phyloP scores from a whole-genome alignment of 2,113 vertebrate genomes.

The Triplophysa siluroides region DNA sequence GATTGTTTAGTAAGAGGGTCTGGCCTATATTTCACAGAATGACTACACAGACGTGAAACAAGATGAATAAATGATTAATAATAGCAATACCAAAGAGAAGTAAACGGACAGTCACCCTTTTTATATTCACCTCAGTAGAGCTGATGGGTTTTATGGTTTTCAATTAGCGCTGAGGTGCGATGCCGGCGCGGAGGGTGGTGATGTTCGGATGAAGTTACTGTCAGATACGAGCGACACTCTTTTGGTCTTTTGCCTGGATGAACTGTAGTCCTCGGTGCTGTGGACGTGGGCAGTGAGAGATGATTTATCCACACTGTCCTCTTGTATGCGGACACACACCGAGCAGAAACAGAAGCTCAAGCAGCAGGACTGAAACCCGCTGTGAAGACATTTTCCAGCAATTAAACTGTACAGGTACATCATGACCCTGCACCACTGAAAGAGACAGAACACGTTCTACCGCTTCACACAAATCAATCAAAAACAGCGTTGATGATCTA shows the following conservation, averaged over 20 bases:
- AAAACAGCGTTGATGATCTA: neutral
- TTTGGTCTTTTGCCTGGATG: slow-evolving; percentile 60
- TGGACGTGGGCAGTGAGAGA: slow-evolving; percentile 44
- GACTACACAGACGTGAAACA: no score
- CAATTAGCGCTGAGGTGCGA: slow-evolving; percentile 46
- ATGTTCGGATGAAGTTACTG: slow-evolving; percentile 54
- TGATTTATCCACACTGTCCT: slow-evolving; percentile 58
- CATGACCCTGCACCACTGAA: neutral
- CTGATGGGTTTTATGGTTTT: slow-evolving; percentile 29
- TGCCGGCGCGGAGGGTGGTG: slow-evolving; percentile 52
- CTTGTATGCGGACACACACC: slow-evolving; percentile 48
- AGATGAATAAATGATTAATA: neutral
- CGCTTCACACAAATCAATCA: neutral
- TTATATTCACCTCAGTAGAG: neutral
- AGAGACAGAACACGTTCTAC: slow-evolving; percentile 12
- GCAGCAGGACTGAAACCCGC: slow-evolving; percentile 21
- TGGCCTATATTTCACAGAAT: no score
- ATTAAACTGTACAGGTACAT: slow-evolving; percentile 44
- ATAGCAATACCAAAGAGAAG: neutral
- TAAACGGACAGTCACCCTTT: no score
- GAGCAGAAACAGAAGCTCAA: slow-evolving; percentile 32
- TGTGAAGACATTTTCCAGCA: slow-evolving; percentile 47
- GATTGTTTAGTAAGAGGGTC: no score
- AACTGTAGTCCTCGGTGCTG: slow-evolving; percentile 53
- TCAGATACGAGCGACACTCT: slow-evolving; percentile 52